Evolutionary conservation across 35 echinoderm and acorn worm species (phyloP), one percentile per base, ranked within the genome.

Genomic region (Apostichopus parvimensis): DNA sequence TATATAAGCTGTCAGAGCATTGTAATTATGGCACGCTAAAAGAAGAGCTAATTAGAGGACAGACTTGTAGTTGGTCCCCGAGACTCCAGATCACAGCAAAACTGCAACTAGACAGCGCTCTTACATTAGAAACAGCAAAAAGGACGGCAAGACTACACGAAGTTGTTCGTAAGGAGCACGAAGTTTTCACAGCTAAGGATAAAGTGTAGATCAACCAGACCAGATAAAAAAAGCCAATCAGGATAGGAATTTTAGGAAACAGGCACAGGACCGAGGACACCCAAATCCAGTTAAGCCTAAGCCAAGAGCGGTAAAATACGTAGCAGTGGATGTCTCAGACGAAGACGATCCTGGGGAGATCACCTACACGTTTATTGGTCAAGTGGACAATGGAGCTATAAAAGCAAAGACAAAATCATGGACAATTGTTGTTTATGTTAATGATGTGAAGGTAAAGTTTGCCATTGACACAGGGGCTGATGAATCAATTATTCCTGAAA

Each of bases 41-140:
- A 9, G 77, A 92, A 8, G 78, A 92, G 58, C 10, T 92, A 57
- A 83, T 92, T 18, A 18, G 91, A 70, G 79, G 24, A 92, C 28
- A 55, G 91, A 13, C 17, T 92, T 14, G 91, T 92, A 6, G 91
- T 92, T 26, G 91, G 91, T 2, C 58, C 18, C 10, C 22, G 60
- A 22, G 87, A 89, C 21, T 34, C 45, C 13, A n/a, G n/a, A n/a
- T n/a, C n/a, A n/a, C n/a, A n/a, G n/a, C n/a, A n/a, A n/a, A n/a
- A n/a, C n/a, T n/a, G n/a, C n/a, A 77, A 25, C 24, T 25, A 25
- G 24, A 25, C 24, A 25, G 24, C 24, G 24, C 24, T 25, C 24
- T 25, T 25, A 25, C 24, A 25, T 25, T 25, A 25, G 24, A 25
- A 25, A 25, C 24, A 25, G 24, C 24, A 25, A 25, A 25, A 25